Conservation (phyloP, 2,797 vertebrate species). For the Lepilemur septentrionalis region DNA sequence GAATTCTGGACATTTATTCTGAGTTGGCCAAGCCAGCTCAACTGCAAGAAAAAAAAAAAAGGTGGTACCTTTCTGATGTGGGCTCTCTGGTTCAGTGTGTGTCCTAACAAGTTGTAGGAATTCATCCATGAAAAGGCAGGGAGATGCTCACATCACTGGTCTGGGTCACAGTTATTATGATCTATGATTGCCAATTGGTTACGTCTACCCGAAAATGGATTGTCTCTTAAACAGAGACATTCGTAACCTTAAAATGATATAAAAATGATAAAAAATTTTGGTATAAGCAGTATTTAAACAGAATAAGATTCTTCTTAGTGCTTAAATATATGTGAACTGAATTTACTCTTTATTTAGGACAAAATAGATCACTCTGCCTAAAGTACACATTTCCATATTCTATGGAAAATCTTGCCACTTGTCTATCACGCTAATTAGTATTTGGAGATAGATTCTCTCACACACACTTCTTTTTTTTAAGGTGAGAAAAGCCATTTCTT, state of each 20-base stretch:
- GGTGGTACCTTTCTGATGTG: background rate
- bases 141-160: background rate
- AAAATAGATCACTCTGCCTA: background rate
- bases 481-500: background rate
- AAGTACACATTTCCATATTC: background rate
- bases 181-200: background rate
- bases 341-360: background rate
- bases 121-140: background rate
- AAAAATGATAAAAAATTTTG: background rate
- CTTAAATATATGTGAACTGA: background rate
- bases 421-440: background rate
- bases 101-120: background rate
- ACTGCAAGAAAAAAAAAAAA: background rate
- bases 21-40: background rate
- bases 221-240: conserved; percentile 10
- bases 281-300: background rate
- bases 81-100: background rate
- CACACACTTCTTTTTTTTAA: background rate
- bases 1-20: background rate
- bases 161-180: background rate
- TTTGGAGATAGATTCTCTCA: background rate
- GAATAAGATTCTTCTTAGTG: background rate
- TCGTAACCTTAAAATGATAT: background rate
- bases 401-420: background rate
- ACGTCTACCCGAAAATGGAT: background rate